Evolutionary conservation across 2,113 vertebrate species (phyloP), one percentile per base, ranked within the genome.

Genomic region (Morone saxatilis): DNA sequence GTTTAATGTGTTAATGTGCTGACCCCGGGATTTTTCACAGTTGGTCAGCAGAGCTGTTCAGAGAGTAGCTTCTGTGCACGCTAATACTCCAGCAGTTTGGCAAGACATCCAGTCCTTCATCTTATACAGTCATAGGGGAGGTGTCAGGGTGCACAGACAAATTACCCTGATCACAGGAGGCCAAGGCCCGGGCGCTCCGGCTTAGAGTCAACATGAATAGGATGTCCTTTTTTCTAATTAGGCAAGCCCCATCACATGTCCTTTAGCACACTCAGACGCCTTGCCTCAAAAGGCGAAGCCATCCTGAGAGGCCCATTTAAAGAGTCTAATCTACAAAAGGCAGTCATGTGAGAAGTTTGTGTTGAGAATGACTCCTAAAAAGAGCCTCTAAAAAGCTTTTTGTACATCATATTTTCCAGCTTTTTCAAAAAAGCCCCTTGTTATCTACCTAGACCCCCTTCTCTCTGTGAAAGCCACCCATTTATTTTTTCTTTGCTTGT

Each of bases 201-300:
- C 89, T 86, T 51, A 67, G 68, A 66, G 84, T 89, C 83, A 59
- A 78, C 78, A 74, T 79, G 79, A 86, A 86, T 67, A 81, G 59
- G 81, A 81, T 86, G 87, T 90, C 77, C 83, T 78, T 78, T 31
- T 71, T 56, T 85, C 69, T 87, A 83, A 92, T 88, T 81, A 91
- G 81, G 48, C 73, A 7, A 69, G 16, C 14, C 69, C 67, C 76
- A 56, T 89, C 84, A 72, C 54, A 59, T 84, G 80, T 77, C 65
- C 69, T 83, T 62, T 36, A 73, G 57, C 47, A 19, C 63, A 59
- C 57, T 77, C 53, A 41, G 65, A 50, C 7, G 0, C 43, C 53
- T 82, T 51, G 74, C 82, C 84, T 82, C 47, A 51, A 75, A 78
- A 36, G 53, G 40, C 2, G 8, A 91, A 71, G 19, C 40, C 60